These are phyloP conservation scores for Threskiornis aethiopicus DNA, from an alignment of 2,797 vertebrate genomes.

Conservation along the genomic window DNA sequence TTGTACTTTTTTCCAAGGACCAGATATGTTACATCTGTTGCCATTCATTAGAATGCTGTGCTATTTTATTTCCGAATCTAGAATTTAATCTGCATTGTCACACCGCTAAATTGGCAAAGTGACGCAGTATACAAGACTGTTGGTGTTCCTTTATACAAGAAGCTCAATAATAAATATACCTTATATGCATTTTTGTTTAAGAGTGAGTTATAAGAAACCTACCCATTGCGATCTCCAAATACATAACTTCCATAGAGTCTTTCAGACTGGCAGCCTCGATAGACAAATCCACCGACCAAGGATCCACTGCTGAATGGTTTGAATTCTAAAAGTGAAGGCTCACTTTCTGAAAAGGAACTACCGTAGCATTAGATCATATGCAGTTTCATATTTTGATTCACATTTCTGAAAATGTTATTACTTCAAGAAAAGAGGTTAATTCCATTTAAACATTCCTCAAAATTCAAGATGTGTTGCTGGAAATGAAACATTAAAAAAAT, in stretches of 20 bases:
- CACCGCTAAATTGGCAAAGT: neutral
- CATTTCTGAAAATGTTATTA: neutral
- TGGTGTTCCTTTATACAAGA: neutral
- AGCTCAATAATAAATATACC: neutral
- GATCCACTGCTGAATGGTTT: slow-evolving; percentile 88
- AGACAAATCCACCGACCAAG: slow-evolving; percentile 94
- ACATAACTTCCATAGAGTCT: slow-evolving; percentile 94
- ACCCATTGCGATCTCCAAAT: slow-evolving; percentile 96
- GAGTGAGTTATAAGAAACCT: slow-evolving; percentile 46
- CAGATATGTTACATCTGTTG: neutral
- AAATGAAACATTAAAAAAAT: neutral
- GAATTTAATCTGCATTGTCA: neutral
- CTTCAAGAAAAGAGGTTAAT: neutral
- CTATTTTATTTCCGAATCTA: neutral
- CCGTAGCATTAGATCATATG: slow-evolving; percentile 69
- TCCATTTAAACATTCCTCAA: neutral
- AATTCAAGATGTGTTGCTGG: neutral
- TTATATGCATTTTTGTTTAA: neutral
- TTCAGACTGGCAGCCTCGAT: slow-evolving; percentile 96
- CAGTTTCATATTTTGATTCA: neutral
- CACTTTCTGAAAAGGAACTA: slow-evolving; percentile 86
- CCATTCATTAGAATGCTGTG: neutral
- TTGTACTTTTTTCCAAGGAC: neutral
- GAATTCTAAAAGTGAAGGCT: slow-evolving; percentile 92
- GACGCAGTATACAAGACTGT: neutral